Conservation (phyloP, 2,888 invertebrate genomes). For the Apamea epomidion region DNA sequence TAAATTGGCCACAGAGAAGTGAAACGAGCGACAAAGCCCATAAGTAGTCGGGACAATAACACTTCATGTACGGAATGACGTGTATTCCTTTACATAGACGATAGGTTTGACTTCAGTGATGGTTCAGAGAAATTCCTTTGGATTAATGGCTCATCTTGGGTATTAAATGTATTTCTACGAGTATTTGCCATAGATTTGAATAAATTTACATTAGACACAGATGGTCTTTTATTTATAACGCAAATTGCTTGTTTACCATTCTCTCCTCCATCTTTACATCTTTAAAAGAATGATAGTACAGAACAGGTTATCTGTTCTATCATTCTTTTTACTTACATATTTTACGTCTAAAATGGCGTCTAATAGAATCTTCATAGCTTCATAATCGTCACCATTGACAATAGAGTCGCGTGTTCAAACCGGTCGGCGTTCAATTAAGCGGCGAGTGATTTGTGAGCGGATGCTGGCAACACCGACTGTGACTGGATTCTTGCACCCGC, state of each 20-base stretch:
- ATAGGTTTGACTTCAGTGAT: constrained; percentile 43
- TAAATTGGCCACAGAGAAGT: constrained; percentile 66
- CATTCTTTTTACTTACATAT: neutral
- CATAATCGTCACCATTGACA: constrained; percentile 57
- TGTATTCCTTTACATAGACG: constrained; percentile 49
- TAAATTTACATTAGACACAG: constrained; percentile 40
- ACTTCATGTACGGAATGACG: constrained; percentile 59
- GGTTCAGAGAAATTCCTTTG: constrained; percentile 42
- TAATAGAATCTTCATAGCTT: constrained; percentile 60
- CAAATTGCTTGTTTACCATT: constrained; percentile 14
- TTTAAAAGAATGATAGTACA: too few relatives aligned
- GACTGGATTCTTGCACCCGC: constrained; percentile 68
- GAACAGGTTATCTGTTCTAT: neutral
- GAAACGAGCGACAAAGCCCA: constrained; percentile 66
- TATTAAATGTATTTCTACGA: constrained; percentile 30
- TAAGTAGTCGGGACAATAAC: constrained; percentile 68
- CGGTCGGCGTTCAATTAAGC: constrained; percentile 64
- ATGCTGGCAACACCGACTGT: constrained; percentile 62
- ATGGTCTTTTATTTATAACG: constrained; percentile 26
- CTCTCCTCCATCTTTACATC: neutral
- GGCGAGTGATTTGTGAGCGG: constrained; percentile 74
- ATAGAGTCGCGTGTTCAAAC: constrained; percentile 61
- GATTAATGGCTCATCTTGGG: constrained; percentile 35
- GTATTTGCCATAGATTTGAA: constrained; percentile 40
- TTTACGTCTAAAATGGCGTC: neutral